These are phyloP conservation scores for Mixornis gularis DNA, from an alignment of 2,113 vertebrate genomes.

Conservation along the genomic window DNA sequence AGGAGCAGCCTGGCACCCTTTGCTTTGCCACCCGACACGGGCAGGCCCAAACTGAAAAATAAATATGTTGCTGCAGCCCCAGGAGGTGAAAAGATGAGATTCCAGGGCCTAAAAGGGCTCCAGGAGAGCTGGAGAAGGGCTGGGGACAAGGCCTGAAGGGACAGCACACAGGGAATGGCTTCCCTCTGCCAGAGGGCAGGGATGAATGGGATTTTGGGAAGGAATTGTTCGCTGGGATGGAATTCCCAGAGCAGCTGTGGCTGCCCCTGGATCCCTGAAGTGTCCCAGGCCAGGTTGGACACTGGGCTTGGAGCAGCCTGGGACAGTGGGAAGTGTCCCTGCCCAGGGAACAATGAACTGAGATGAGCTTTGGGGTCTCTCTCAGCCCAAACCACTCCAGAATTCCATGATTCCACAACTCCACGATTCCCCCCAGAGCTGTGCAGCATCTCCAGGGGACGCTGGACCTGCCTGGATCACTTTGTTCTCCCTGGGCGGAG, in stretches of 20 bases:
- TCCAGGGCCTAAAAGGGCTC: background rate
- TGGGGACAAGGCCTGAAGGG: fast-evolving
- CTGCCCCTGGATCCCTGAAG: background rate
- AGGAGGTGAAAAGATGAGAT: background rate
- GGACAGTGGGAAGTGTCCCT: fast-evolving
- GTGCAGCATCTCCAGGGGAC: background rate
- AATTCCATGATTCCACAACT: background rate
- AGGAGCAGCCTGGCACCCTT: background rate
- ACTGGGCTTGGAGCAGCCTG: fast-evolving
- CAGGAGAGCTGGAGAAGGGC: background rate
- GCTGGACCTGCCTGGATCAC: background rate
- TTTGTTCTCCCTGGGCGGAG: fast-evolving
- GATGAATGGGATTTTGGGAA: fast-evolving
- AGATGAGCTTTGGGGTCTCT: background rate
- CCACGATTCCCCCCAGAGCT: fast-evolving
- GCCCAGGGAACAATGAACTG: fast-evolving
- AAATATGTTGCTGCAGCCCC: background rate
- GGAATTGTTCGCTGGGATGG: background rate
- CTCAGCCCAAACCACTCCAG: too few relatives aligned
- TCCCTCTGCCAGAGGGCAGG: background rate
- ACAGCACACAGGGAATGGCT: background rate
- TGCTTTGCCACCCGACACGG: fast-evolving
- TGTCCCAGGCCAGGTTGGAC: background rate
- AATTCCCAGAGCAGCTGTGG: background rate
- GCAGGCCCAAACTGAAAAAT: too few relatives aligned